Conservation (phyloP, 2,888 invertebrate species). For the Nezara viridula region DNA sequence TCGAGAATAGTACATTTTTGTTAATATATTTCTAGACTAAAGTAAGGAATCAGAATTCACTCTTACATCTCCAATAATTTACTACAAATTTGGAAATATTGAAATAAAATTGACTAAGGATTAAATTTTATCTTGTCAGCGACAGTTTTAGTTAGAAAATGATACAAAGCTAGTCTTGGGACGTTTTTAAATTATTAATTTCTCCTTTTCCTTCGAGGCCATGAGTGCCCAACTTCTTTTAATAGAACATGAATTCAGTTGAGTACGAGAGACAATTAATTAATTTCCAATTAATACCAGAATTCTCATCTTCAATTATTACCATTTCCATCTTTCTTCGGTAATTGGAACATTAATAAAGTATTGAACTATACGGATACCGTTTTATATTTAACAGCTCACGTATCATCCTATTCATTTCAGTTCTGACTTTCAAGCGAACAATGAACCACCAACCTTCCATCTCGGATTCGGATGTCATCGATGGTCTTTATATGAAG, state of each 20-base stretch:
- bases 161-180: not conserved
- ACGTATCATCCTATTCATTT: not conserved
- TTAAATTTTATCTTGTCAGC: not conserved
- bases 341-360: conserved; percentile 32
- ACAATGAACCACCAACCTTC: not conserved
- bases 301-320: conserved; percentile 22
- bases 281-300: conserved; percentile 15
- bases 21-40: too few species aligned
- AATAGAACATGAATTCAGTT: not conserved
- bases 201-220: not conserved
- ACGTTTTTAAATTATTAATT: not conserved
- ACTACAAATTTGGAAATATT: too few species aligned
- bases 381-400: not conserved
- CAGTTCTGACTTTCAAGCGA: not conserved
- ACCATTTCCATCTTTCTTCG: not conserved
- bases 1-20: too few species aligned
- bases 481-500: not conserved
- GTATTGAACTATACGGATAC: not conserved
- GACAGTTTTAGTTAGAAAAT: not conserved
- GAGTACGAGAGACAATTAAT: not conserved
- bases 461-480: not conserved
- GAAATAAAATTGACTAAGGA: too few species aligned
- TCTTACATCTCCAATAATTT: too few species aligned
- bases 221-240: not conserved
- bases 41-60: too few species aligned